Base-by-base conservation (phyloP, 2,888 invertebrate genomes). In the Dolichomitus sp. region DNA sequence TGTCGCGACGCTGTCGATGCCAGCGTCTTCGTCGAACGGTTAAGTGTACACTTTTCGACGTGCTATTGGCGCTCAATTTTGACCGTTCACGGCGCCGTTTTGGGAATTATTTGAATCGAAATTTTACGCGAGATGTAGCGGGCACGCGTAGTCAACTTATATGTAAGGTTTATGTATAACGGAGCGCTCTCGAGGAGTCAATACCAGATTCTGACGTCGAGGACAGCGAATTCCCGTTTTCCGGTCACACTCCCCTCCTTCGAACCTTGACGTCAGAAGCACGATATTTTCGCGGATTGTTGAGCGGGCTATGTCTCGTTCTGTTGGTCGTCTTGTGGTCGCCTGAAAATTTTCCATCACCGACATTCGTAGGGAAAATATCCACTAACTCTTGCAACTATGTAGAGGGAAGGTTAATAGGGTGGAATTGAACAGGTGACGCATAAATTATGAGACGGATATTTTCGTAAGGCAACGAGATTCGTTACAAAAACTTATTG, bases 201-300 rank as follows among this genome's bases (percentile, higher is more conserved):
- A 17, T 48, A 3, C 48, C 17, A 14, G 48, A 17, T 17, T 48
- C 48, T 17, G 48, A 48, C 48, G 48, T 48, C 48, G 48, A 48
- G n/a, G 48, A 45, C 14, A 17, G 17, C 17, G n/a, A 17, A 48
- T 48, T 17, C 4, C n/a, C 48, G 6, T 17, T 48, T 48, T 48
- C 17, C 14, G n/a, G 48, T 48, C n/a, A 48, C 48, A 48, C 23
- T 50, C 50, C 50, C 50, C 19, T 50, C 50, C 50, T 19, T 50
- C 50, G 50, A 50, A 50, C 50, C 50, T 50, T 50, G 50, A 50
- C 50, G 50, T 19, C 50, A 17, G 50, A 17, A 19, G 19, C 50
- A 5, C 50, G 50, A 50, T 23, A 19, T 6, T 50, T 50, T 50
- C 50, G 50, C 50, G 19, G 19, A 1, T 50, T 50, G 50, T 50